Percentiles rank a stretch among this genome's conserved stretches.
These are phyloP conservation scores for Torymus texanus DNA, from an alignment of 2,888 invertebrate genomes.

Conservation along the genomic window DNA sequence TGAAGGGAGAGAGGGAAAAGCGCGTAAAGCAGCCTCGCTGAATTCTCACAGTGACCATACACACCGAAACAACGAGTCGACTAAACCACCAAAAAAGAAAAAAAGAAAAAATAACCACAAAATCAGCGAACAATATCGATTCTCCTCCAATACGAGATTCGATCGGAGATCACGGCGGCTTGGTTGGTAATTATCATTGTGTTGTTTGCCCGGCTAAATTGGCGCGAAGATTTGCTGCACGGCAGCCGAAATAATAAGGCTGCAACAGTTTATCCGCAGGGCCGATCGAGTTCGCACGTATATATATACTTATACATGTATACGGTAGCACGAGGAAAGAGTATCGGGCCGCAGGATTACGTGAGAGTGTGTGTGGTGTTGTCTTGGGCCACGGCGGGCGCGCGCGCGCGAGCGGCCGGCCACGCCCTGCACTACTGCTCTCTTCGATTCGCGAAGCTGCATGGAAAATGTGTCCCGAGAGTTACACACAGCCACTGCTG, in stretches of 20 bases:
- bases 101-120: too few relatives aligned
- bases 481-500: too few relatives aligned
- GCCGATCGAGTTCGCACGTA: conserved; percentile 25
- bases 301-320: background rate
- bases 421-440: conserved; percentile 5
- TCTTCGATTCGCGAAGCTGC: background rate
- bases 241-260: conserved; percentile 38
- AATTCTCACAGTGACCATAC: too few relatives aligned
- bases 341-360: background rate
- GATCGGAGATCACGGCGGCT: too few relatives aligned
- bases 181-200: conserved; percentile 30
- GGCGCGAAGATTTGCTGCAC: conserved; percentile 17
- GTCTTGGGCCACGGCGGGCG: background rate
- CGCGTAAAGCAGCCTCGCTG: too few relatives aligned
- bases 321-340: too few relatives aligned
- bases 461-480: too few relatives aligned
- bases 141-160: too few relatives aligned
- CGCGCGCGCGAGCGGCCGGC: background rate
- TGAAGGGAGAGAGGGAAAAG: too few relatives aligned
- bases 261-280: conserved; percentile 6
- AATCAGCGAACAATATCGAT: too few relatives aligned
- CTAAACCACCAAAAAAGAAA: too few relatives aligned
- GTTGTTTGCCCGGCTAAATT: conserved; percentile 14
- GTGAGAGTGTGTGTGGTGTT: background rate
- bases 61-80: too few relatives aligned